Percentiles rank a stretch among this genome's conserved stretches.
phyloP scores from a whole-genome alignment of 2,888 invertebrate species.

The Meiosimyza platycephala region DNA sequence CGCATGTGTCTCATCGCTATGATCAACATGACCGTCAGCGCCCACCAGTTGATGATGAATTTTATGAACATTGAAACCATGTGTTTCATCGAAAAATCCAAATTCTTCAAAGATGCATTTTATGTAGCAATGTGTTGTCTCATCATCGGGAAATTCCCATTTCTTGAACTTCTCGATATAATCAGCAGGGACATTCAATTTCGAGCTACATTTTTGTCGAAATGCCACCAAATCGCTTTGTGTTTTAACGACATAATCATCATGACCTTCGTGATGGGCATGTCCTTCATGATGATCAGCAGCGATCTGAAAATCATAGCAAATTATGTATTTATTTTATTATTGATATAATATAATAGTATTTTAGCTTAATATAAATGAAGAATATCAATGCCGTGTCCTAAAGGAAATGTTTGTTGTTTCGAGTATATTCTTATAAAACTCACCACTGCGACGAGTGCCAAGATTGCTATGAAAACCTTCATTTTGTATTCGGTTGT shows the following conservation, averaged over 20 bases:
- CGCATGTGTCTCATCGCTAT: conserved; percentile 56
- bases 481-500: conserved; percentile 46
- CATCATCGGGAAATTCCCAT: conserved; percentile 62
- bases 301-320: conserved; percentile 42
- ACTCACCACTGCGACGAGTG: conserved; percentile 47
- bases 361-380: too few relatives aligned
- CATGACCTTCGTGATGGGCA: conserved; percentile 38
- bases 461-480: conserved; percentile 46
- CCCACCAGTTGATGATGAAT: conserved; percentile 61
- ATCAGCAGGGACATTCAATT: conserved; percentile 54
- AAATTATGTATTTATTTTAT: not conserved
- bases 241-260: conserved; percentile 60
- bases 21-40: conserved; percentile 50
- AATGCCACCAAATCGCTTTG: conserved; percentile 57
- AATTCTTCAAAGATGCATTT: conserved; percentile 63
- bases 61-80: conserved; percentile 63
- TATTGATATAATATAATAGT: too few relatives aligned
- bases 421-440: not conserved
- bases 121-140: conserved; percentile 61
- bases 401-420: not conserved
- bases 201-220: conserved; percentile 55
- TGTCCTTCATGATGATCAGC: conserved; percentile 48
- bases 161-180: conserved; percentile 60
- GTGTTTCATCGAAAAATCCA: conserved; percentile 58
- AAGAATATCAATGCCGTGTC: too few relatives aligned